phyloP scores from a whole-genome alignment of 2,888 invertebrate genomes.

The Chloroclysta siterata region DNA sequence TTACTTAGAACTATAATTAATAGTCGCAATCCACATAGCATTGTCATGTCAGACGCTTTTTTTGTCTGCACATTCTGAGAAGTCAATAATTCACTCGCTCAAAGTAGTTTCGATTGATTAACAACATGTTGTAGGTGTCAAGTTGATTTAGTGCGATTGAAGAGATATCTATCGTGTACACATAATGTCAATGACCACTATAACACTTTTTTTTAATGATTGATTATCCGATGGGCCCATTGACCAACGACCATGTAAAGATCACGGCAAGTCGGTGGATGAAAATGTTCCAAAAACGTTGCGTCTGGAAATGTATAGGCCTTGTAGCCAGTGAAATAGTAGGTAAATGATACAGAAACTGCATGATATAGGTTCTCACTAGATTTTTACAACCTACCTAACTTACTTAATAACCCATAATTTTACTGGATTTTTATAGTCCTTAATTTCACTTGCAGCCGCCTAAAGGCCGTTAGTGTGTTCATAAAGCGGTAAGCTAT shows the following conservation, averaged over 20 bases:
- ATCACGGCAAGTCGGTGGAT: too few species aligned
- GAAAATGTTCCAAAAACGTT: too few species aligned
- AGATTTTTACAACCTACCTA: constrained; percentile 22
- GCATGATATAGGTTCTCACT: too few species aligned
- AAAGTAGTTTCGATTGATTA: constrained; percentile 3
- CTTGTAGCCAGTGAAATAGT: too few species aligned
- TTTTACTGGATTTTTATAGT: constrained; percentile 24
- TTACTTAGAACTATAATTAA: too few species aligned
- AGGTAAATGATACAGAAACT: too few species aligned
- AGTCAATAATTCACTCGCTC: constrained; percentile 2
- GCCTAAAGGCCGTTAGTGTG: constrained; percentile 21
- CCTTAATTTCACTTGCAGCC: constrained; percentile 16
- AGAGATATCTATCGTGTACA: not conserved
- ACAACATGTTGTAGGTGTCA: constrained; percentile 1
- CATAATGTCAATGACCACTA: too few species aligned
- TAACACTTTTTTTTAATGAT: too few species aligned
- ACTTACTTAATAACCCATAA: constrained; percentile 28
- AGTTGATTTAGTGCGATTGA: not conserved
- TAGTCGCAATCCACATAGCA: constrained; percentile 7
- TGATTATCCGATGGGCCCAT: too few species aligned
- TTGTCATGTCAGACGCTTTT: constrained; percentile 14
- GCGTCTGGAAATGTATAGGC: too few species aligned
- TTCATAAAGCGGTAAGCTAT: constrained; percentile 21
- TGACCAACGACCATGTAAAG: too few species aligned
- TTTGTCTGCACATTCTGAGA: constrained; percentile 14